A percentile compares a stretch with the other conserved stretches of the same genome.
These are phyloP conservation scores for Pangasius djambal DNA, from an alignment of 2,797 vertebrate species.

Conservation along the genomic window DNA sequence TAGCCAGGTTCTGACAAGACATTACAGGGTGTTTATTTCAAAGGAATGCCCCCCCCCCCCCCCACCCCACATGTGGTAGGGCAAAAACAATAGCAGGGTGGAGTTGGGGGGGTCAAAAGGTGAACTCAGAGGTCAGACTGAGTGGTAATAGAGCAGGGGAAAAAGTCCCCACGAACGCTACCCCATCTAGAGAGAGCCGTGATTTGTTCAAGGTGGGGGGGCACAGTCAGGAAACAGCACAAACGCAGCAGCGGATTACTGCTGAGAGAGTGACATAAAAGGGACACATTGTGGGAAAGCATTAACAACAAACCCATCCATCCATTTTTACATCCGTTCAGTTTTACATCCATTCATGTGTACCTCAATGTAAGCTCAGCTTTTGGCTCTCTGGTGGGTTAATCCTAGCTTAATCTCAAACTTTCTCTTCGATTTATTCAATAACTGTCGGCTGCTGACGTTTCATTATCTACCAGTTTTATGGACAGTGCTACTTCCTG, in stretches of 20 bases:
- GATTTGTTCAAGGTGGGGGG: constrained; percentile 36
- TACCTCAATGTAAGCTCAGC: neutral
- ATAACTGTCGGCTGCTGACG: neutral
- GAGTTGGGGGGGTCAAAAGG: constrained; percentile 50
- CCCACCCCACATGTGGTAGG: constrained; percentile 35
- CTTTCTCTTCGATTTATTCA: neutral
- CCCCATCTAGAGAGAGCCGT: constrained; percentile 39
- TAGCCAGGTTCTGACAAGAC: constrained; percentile 38
- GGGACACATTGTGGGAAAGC: neutral
- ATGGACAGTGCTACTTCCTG: neutral
- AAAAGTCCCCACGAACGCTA: constrained; percentile 27
- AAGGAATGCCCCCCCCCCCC: constrained; percentile 39
- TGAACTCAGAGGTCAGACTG: constrained; percentile 50
- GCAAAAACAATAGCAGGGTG: constrained; percentile 46
- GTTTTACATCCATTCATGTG: neutral
- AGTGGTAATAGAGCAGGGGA: constrained; percentile 39
- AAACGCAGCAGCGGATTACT: constrained; percentile 2
- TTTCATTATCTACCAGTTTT: neutral
- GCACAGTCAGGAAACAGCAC: neutral
- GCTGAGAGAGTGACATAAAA: neutral
- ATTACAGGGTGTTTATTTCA: constrained; percentile 49
- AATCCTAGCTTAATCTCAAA: neutral
- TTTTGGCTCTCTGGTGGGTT: neutral
- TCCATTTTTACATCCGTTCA: neutral
- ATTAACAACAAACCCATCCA: neutral